Conservation (phyloP, 1,140 invertebrate species). For the Andricus grossulariae region DNA sequence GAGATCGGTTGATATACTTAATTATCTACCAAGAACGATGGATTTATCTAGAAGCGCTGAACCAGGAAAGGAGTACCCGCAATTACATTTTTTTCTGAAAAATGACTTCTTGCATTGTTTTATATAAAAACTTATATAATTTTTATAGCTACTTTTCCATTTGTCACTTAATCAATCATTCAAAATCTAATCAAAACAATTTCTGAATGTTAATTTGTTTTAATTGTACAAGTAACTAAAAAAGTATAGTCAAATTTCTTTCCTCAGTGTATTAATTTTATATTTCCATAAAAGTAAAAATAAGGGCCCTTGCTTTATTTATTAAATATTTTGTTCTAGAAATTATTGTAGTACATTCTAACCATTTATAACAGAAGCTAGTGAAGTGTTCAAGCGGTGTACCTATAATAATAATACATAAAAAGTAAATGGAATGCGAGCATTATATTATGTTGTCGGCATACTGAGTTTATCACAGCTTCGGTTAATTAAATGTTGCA, state of each 20-base stretch:
- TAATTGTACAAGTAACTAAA: too few species aligned
- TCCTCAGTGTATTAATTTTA: too few species aligned
- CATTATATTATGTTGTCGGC: slow-evolving; percentile 6
- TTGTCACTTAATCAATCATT: background rate
- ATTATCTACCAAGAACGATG: slow-evolving; percentile 8
- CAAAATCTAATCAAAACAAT: background rate
- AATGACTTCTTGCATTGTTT: background rate
- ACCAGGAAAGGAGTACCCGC: slow-evolving; percentile 31
- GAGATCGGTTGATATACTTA: slow-evolving; percentile 10
- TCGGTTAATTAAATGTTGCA: background rate
- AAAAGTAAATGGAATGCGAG: slow-evolving; percentile 10
- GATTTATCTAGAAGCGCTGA: slow-evolving; percentile 32
- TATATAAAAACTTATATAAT: background rate
- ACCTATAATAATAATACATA: background rate
- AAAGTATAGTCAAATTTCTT: too few species aligned
- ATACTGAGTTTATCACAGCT: background rate
- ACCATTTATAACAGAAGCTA: too few species aligned
- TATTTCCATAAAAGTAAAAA: too few species aligned
- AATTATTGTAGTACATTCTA: too few species aligned
- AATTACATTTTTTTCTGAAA: background rate
- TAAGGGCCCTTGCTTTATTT: too few species aligned
- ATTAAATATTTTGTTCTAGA: too few species aligned
- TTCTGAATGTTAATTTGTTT: too few species aligned
- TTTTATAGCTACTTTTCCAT: background rate
- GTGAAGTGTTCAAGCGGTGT: background rate